Evolutionary conservation across 2,797 vertebrate species (phyloP).

Genomic region (Orestias chungarensis): DNA sequence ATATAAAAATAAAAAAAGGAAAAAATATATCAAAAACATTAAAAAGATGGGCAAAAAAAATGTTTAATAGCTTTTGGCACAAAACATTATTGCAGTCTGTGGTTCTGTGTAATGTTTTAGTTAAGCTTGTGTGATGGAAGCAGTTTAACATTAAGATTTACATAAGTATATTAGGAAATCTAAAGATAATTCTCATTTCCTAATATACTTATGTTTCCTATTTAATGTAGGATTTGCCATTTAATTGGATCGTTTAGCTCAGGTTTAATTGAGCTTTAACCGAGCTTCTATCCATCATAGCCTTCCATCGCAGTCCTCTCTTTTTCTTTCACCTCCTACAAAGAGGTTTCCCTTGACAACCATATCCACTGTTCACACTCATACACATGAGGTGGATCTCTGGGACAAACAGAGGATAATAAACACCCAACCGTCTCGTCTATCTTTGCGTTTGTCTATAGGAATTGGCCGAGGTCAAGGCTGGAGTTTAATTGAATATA

Average conservation of each 20-base stretch:
- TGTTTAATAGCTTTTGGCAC: neutral
- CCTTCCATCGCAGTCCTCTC: conserved; percentile 18
- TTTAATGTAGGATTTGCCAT: conserved; percentile 8
- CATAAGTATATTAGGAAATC: conserved; percentile 5
- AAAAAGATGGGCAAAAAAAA: too few species aligned
- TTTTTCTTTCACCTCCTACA: conserved; percentile 27
- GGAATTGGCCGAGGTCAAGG: conserved; percentile 54
- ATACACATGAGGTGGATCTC: conserved; percentile 64
- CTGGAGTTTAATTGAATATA: conserved; percentile 65
- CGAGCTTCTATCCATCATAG: conserved; percentile 10
- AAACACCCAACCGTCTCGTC: conserved; percentile 55
- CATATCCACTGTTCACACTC: conserved; percentile 59
- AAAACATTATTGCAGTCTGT: neutral
- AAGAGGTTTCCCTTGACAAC: conserved; percentile 67
- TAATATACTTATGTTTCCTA: conserved; percentile 23
- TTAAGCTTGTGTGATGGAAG: too few species aligned
- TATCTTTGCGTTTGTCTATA: conserved; percentile 39
- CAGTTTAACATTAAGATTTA: conserved; percentile 7
- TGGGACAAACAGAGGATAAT: conserved; percentile 52
- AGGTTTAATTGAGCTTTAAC: conserved; percentile 27
- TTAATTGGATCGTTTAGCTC: conserved; percentile 25
- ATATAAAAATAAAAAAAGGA: too few species aligned
- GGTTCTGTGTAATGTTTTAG: too few species aligned
- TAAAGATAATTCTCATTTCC: conserved; percentile 20
- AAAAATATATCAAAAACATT: too few species aligned